These are phyloP conservation scores for Rhyacichthys aspro DNA, from an alignment of 2,797 vertebrate genomes.

Conservation along the genomic window DNA sequence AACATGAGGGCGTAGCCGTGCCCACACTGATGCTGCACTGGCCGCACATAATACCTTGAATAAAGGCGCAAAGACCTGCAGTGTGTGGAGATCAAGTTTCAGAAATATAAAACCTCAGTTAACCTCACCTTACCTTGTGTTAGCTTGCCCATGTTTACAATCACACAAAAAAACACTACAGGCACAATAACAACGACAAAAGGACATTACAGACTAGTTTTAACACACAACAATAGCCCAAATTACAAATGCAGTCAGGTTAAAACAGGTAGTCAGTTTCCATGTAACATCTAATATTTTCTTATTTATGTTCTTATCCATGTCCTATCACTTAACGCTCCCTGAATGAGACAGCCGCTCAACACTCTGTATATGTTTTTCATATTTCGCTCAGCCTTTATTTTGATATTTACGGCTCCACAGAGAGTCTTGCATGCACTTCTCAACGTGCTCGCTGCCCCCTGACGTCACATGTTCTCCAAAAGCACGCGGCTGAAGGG, in stretches of 20 bases:
- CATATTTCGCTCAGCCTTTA: background rate
- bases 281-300: no score
- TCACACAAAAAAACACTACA: no score
- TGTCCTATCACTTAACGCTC: no score
- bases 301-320: no score
- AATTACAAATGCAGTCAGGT: no score
- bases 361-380: background rate
- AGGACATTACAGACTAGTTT: no score
- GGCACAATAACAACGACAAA: no score
- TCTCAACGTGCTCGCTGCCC: constrained; percentile 59
- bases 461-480: constrained; percentile 54
- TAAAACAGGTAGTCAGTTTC: no score
- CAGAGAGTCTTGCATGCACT: constrained; percentile 51
- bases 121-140: no score
- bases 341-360: no score
- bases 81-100: background rate
- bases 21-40: background rate
- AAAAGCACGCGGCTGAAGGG: constrained; percentile 60
- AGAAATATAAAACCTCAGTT: background rate
- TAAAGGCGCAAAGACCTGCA: background rate
- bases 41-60: background rate
- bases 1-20: constrained; percentile 45
- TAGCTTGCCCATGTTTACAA: no score
- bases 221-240: no score
- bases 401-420: constrained; percentile 51